These are phyloP conservation scores for Pristionchus entomophagus DNA, from an alignment of 2,888 invertebrate genomes.

Conservation along the genomic window DNA sequence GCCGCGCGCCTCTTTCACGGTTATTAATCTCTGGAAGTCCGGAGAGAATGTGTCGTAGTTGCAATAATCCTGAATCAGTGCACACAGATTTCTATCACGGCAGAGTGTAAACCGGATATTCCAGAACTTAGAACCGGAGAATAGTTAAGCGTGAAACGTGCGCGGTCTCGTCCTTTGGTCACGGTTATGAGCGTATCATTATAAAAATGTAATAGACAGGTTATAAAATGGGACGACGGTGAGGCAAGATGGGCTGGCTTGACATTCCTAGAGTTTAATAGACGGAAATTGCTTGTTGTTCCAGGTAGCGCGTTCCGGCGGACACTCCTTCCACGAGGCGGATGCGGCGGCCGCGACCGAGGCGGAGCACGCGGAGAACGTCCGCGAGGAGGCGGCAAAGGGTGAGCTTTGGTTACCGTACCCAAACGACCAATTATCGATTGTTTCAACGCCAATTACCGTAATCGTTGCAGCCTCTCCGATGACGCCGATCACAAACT, in stretches of 20 bases:
- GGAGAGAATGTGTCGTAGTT: not conserved
- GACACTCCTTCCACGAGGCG: not conserved
- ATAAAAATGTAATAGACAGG: too few relatives aligned
- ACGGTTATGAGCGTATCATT: too few relatives aligned
- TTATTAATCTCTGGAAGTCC: too few relatives aligned
- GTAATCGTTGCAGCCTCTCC: not conserved
- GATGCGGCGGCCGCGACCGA: not conserved
- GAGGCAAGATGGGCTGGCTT: too few relatives aligned
- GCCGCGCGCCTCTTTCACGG: too few relatives aligned
- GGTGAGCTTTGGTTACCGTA: not conserved
- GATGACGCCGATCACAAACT: not conserved
- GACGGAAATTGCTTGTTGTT: not conserved
- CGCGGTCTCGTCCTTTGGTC: too few relatives aligned
- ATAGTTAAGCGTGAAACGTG: too few relatives aligned
- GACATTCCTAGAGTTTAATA: not conserved
- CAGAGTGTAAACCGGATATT: not conserved
- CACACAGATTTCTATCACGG: not conserved
- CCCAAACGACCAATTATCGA: not conserved
- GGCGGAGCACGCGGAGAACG: not conserved
- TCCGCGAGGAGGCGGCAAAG: not conserved
- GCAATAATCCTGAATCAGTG: not conserved
- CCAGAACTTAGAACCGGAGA: not conserved
- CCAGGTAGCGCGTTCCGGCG: constrained; percentile 14
- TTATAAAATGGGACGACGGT: not conserved
- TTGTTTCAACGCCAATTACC: not conserved